Conservation (phyloP, 2,888 invertebrate genomes). For the Aphodius granarius region DNA sequence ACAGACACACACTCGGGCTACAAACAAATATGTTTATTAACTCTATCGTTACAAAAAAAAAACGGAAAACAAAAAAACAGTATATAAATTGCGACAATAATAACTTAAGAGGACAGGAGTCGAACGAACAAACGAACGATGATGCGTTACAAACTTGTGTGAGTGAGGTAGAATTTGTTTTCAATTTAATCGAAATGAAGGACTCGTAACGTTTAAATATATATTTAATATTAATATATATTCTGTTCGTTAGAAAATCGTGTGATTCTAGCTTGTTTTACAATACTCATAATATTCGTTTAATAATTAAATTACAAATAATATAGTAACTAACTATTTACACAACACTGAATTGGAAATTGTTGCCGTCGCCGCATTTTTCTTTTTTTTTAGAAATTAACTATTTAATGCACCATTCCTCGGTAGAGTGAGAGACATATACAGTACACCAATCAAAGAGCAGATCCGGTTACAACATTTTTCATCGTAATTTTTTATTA, state of each 20-base stretch:
- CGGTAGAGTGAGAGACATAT: background rate
- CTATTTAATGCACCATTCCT: background rate
- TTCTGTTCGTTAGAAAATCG: background rate
- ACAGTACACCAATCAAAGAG: conserved; percentile 7
- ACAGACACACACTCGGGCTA: conserved; percentile 40
- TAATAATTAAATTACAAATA: conserved; percentile 26
- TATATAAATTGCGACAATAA: conserved; percentile 19
- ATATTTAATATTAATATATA: background rate
- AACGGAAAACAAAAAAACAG: background rate
- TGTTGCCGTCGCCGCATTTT: conserved; percentile 42
- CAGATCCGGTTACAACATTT: conserved; percentile 10
- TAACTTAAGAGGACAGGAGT: conserved; percentile 29
- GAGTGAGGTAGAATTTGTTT: conserved; percentile 53
- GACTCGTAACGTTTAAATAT: background rate
- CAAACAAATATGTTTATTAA: conserved; percentile 36
- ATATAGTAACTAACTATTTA: conserved; percentile 41
- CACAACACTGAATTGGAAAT: conserved; percentile 48
- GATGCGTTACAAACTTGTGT: conserved; percentile 40
- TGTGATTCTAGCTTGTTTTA: conserved; percentile 13
- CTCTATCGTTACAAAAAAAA: conserved; percentile 40
- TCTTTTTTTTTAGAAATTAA: conserved; percentile 27
- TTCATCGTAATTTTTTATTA: conserved; percentile 36
- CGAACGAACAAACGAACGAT: background rate
- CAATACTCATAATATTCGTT: conserved; percentile 16
- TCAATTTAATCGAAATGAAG: conserved; percentile 40